phyloP scores from a whole-genome alignment of 1,140 invertebrate species.

The Trichonephila inaurata region DNA sequence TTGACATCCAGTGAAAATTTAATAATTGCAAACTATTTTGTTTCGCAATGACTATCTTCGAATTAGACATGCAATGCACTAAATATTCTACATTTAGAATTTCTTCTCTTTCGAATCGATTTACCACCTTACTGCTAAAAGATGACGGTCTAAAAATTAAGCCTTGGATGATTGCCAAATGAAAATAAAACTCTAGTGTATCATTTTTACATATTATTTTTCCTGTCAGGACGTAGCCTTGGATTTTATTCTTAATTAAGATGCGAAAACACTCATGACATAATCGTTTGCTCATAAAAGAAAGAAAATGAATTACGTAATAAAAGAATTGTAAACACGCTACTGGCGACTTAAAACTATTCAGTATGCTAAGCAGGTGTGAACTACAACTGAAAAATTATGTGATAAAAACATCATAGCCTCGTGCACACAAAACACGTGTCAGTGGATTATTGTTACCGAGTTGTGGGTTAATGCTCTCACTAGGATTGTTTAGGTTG shows the following conservation, averaged over 20 bases:
- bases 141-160: not conserved
- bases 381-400: not conserved
- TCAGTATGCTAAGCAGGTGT: not conserved
- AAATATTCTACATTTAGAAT: too few species aligned
- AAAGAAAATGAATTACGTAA: not conserved
- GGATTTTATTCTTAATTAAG: not conserved
- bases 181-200: not conserved
- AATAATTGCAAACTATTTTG: too few species aligned
- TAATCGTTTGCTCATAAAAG: not conserved
- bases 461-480: not conserved
- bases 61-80: too few species aligned
- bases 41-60: too few species aligned
- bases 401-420: not conserved
- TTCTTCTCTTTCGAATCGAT: too few species aligned
- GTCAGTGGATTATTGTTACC: not conserved
- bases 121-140: not conserved
- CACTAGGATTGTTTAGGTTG: not conserved
- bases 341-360: not conserved
- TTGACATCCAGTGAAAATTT: too few species aligned
- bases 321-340: not conserved
- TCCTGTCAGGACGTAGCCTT: not conserved
- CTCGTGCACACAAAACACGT: not conserved
- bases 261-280: conserved; percentile 18
- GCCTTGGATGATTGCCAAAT: not conserved
- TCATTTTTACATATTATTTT: not conserved